Base-by-base conservation (phyloP, 37 sponge, comb jelly and placozoan genomes). In the Aplysina aerophoba region DNA sequence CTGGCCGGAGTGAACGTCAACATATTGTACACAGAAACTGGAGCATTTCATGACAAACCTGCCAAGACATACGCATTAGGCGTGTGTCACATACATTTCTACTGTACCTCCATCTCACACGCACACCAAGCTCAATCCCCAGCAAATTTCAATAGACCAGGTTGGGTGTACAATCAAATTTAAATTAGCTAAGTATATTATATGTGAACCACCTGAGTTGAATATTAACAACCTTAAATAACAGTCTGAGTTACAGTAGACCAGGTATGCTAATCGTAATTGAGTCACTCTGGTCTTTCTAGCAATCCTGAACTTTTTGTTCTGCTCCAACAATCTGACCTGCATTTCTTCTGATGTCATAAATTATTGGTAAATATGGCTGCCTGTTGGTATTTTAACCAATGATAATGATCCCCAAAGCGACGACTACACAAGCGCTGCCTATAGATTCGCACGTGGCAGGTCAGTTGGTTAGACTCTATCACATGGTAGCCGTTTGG, bases 201-300 rank as follows among this genome's bases (percentile, higher is more conserved):
- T 58, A 58, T 58, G 15, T 58, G 59, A 58, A 58, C 59, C 59
- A 58, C 59, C 59, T 58, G 59, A 58, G 59, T 20, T 19, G 19
- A 58, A 58, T 19, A 58, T 58, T 58, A 58, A 58, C 59, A 58
- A 19, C 19, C 59, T 58, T 58, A 58, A 58, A 58, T 58, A 58
- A 58, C 59, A 58, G 59, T 58, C 59, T 58, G 59, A 58, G 59
- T 58, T 15, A 58, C 59, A 58, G 59, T 19, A 58, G 59, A 58
- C 15, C 19, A n/a, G n/a, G 19, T 58, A 15, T 58, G 59, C 59
- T 58, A 58, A 58, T 19, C 59, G 17, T 58, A 58, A 58, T 58
- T 58, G 15, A 58, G 59, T 58, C 59, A n/a, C 15, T 19, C 19
- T 19, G 15, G 59, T 20, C 19, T 19, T 58, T 19, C 59, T 58